These are phyloP conservation scores for Anguilla megastoma DNA, from an alignment of 2,797 vertebrate species.

Conservation along the genomic window DNA sequence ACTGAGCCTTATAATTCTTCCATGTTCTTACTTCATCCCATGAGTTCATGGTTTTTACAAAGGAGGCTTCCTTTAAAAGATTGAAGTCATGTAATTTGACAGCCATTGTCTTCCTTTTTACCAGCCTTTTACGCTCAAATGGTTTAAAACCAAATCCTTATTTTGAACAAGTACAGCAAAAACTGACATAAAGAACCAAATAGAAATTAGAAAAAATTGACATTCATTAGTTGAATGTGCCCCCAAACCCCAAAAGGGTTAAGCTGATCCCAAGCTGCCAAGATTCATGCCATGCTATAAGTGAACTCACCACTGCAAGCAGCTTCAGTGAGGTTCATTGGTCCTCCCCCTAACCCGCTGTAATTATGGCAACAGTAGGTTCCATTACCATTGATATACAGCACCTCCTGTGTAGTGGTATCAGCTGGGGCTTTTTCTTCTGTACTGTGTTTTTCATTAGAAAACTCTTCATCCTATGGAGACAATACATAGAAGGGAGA, in stretches of 20 bases:
- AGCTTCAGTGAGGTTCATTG: constrained; percentile 78
- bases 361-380: constrained; percentile 86
- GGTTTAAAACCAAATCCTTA: too few species aligned
- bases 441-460: constrained; percentile 75
- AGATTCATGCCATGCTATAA: constrained; percentile 29
- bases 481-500: constrained; percentile 32
- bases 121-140: too few species aligned
- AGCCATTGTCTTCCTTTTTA: too few species aligned
- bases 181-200: too few species aligned
- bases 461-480: constrained; percentile 73
- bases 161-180: too few species aligned
- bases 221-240: too few species aligned
- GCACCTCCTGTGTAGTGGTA: constrained; percentile 79
- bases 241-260: constrained; percentile 19
- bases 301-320: constrained; percentile 77
- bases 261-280: constrained; percentile 10
- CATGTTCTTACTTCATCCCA: too few species aligned
- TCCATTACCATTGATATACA: constrained; percentile 84
- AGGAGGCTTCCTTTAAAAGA: too few species aligned
- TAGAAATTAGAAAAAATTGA: too few species aligned
- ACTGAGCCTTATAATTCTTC: too few species aligned
- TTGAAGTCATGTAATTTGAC: too few species aligned
- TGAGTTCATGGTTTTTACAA: too few species aligned
- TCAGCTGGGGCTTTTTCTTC: constrained; percentile 74
- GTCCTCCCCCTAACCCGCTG: constrained; percentile 78